phyloP scores from a whole-genome alignment of 2,797 vertebrate genomes.

The Crenuchus spilurus region DNA sequence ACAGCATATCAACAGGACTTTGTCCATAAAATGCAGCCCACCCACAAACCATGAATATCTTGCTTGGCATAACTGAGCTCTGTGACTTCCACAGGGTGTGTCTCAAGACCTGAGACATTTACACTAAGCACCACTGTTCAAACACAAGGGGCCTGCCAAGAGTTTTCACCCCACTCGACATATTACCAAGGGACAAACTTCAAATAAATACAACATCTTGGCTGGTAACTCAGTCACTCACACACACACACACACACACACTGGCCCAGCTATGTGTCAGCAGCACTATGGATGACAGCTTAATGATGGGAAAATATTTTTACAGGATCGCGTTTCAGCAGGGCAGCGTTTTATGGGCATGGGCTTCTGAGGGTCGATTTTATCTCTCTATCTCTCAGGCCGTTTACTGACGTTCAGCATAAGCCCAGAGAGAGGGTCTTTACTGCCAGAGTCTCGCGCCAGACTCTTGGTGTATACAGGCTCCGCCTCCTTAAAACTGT shows the following conservation, averaged over 20 bases:
- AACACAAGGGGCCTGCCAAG: slow-evolving; percentile 65
- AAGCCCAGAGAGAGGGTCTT: slow-evolving; percentile 20
- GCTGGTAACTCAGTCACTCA: slow-evolving; percentile 56
- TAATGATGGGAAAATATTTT: slow-evolving; percentile 88
- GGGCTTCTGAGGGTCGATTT: slow-evolving; percentile 69
- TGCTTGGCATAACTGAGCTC: background rate
- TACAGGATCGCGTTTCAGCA: slow-evolving; percentile 78
- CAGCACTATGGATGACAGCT: slow-evolving; percentile 77
- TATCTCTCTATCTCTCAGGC: slow-evolving; percentile 65
- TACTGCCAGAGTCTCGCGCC: slow-evolving; percentile 13
- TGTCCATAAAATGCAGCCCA: too few species aligned
- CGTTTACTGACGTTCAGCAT: slow-evolving; percentile 63
- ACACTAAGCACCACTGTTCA: slow-evolving; percentile 70
- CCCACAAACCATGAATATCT: background rate
- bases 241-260: slow-evolving; percentile 27
- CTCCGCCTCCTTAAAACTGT: slow-evolving; percentile 23
- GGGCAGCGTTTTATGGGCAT: slow-evolving; percentile 73
- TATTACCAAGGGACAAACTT: slow-evolving; percentile 69
- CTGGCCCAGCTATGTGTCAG: slow-evolving; percentile 65
- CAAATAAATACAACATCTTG: slow-evolving; percentile 71
- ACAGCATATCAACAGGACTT: too few species aligned
- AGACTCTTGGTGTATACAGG: slow-evolving; percentile 8
- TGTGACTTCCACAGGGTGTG: slow-evolving; percentile 17
- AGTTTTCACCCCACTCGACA: slow-evolving; percentile 71
- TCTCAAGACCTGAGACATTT: slow-evolving; percentile 61